These are phyloP conservation scores for Ennomos quercinarius DNA, from an alignment of 2,888 invertebrate genomes.

Conservation along the genomic window DNA sequence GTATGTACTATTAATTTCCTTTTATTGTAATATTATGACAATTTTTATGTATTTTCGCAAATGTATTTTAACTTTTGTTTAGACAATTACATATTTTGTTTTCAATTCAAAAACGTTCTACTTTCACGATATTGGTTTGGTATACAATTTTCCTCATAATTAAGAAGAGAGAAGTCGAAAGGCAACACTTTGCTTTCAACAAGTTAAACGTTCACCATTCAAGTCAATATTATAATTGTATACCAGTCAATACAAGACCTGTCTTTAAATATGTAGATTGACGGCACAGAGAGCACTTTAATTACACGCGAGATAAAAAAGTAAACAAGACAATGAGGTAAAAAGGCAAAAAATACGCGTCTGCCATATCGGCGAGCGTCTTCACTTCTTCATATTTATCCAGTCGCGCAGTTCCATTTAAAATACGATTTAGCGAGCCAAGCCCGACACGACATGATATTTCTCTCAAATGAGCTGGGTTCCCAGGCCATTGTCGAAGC, in stretches of 20 bases:
- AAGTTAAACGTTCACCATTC: slow-evolving; percentile 17
- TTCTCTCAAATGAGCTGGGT: slow-evolving; percentile 83
- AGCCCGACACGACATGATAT: slow-evolving; percentile 72
- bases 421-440: slow-evolving; percentile 75
- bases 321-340: not conserved
- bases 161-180: slow-evolving; percentile 5
- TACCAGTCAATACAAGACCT: slow-evolving; percentile 10
- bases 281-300: slow-evolving; percentile 32
- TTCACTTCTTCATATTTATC: slow-evolving; percentile 55
- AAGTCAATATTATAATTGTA: slow-evolving; percentile 24
- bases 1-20: too few species aligned
- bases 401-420: slow-evolving; percentile 65
- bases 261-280: slow-evolving; percentile 32
- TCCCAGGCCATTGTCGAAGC: slow-evolving; percentile 82
- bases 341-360: slow-evolving; percentile 36
- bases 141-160: too few species aligned
- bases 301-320: slow-evolving; percentile 18
- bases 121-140: too few species aligned
- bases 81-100: too few species aligned
- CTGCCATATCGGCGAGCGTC: slow-evolving; percentile 36
- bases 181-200: slow-evolving; percentile 22
- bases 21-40: too few species aligned
- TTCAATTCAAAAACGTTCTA: too few species aligned
- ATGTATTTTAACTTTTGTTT: too few species aligned
- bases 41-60: too few species aligned